phyloP scores from a whole-genome alignment of 2,797 vertebrate species.

The Cacajao melanocephalus region DNA sequence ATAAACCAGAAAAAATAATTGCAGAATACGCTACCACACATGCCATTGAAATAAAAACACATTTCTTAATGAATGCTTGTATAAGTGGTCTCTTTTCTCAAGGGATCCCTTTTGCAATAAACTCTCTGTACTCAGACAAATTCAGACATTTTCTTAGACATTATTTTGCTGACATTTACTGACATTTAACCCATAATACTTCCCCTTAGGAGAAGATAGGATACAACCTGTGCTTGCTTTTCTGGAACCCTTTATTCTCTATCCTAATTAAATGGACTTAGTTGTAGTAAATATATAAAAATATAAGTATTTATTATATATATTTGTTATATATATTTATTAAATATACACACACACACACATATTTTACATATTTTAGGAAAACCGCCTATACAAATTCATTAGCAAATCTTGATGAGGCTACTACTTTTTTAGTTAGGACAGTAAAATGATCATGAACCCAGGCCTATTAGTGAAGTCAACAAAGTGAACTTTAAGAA shows the following conservation, averaged over 20 bases:
- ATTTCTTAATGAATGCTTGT: not conserved
- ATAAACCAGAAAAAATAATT: not conserved
- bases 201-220: not conserved
- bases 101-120: not conserved
- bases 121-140: not conserved
- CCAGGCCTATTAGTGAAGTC: conserved; percentile 64
- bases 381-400: conserved; percentile 48
- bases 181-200: not conserved
- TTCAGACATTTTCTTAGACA: not conserved
- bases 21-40: not conserved
- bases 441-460: not conserved
- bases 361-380: conserved; percentile 36
- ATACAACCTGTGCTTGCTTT: not conserved
- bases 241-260: not conserved
- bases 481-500: conserved; percentile 64
- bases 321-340: no score
- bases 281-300: not conserved
- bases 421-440: conserved; percentile 9
- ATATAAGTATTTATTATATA: no score
- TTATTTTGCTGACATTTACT: not conserved
- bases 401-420: not conserved
- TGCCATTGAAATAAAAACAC: not conserved
- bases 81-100: not conserved
- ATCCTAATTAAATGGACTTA: conserved; percentile 41
- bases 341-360: not conserved